Evolutionary conservation across 2,797 vertebrate species (phyloP), one percentile per base, ranked within the genome.

Genomic region (Gymnothorax reevesii): DNA sequence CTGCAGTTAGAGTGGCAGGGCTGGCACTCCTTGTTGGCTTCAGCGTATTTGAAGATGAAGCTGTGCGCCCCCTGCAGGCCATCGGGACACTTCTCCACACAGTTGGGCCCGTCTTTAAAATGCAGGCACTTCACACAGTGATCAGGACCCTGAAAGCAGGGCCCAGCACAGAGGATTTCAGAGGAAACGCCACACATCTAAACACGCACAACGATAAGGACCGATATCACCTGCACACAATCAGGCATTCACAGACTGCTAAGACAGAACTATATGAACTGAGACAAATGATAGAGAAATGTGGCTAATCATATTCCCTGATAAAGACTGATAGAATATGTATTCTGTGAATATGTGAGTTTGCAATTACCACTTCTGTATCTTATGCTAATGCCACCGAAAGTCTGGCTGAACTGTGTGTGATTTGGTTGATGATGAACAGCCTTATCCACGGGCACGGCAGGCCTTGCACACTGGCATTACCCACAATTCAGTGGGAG

Each of bases 61-160:
- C 98, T 97, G 93, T 96, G 97, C 87, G 98, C 96, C 0, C 98
- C 98, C 90, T 99, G 98, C 84, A 99, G 92, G 57, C 98, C 98
- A 12, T 99, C 98, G 0, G 98, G 98, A 88, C 98, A 99, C 88
- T 98, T 99, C 88, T 99, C 98, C 92, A 99, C 98, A 83, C 98
- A 99, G 60, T 99, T 99, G 3, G 98, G 98, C 20, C 98, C 98
- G 71, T 99, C 98, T 94, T 99, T 99, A 94, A 98, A 98, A 94
- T 98, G 97, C 87, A 96, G 96, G 84, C 98, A 99, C 94, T 97
- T 97, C 0, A 96, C 96, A 87, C 98, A 99, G 85, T 98, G 97
- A 92, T 99, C 98, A 1, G 98, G 97, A 54, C 98, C 98, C 98
- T 99, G 90, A 33, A 42, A 57, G 84, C 85, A 91, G 84, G 8